Evolutionary conservation across 2,113 vertebrate genomes (phyloP).

Genomic region (Podilymbus podiceps): DNA sequence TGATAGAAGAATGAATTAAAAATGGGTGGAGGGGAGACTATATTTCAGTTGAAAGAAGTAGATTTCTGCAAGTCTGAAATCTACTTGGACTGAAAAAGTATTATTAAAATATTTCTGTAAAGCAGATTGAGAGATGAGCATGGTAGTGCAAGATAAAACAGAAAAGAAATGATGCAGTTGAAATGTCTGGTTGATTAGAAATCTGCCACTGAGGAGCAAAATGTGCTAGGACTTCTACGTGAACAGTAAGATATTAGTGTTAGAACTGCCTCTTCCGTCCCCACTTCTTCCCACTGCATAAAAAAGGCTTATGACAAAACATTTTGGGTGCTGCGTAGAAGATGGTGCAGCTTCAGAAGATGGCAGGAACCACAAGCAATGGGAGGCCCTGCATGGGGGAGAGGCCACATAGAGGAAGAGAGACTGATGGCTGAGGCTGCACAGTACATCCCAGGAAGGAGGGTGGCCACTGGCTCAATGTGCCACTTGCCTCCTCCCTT

Average conservation of each 20-base stretch:
- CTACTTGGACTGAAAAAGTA: background rate
- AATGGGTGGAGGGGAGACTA: background rate
- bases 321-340: background rate
- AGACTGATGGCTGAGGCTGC: background rate
- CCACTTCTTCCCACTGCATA: background rate
- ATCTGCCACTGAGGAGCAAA: background rate
- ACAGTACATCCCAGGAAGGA: background rate
- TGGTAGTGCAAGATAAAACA: background rate
- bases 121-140: background rate
- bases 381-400: background rate
- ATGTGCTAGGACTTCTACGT: background rate
- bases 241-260: background rate
- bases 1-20: background rate
- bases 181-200: background rate
- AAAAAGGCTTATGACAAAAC: background rate
- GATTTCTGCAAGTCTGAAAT: background rate
- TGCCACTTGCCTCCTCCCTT: background rate
- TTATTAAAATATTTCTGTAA: background rate
- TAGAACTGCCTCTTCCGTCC: background rate
- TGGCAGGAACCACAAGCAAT: background rate
- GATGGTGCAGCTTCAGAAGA: background rate
- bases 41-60: background rate
- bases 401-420: background rate
- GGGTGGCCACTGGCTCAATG: too few species aligned
- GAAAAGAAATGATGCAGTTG: background rate